phyloP scores from a whole-genome alignment of 2,888 invertebrate species.

The Acleris laterana region DNA sequence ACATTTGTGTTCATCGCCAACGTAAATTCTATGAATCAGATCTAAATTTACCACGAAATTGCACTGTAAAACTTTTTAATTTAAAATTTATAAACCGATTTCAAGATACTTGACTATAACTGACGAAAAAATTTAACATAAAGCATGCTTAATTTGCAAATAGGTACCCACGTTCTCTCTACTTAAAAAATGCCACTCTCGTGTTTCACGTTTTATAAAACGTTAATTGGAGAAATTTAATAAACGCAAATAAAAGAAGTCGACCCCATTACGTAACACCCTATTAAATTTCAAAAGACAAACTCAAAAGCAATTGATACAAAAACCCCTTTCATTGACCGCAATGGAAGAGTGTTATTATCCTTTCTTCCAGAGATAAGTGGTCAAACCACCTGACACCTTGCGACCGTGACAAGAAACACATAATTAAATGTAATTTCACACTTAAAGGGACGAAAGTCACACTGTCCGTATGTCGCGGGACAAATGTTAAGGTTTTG shows the following conservation, averaged over 20 bases:
- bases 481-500: conserved; percentile 43
- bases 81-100: no score
- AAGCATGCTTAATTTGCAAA: no score
- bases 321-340: conserved; percentile 60
- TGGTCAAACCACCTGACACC: conserved; percentile 82
- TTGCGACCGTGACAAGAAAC: conserved; percentile 69
- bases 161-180: no score
- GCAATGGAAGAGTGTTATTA: conserved; percentile 57
- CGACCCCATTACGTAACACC: conserved; percentile 32
- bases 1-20: no score
- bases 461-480: conserved; percentile 73
- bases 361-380: conserved; percentile 61
- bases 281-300: conserved; percentile 41
- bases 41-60: no score
- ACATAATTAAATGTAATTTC: conserved; percentile 74
- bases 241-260: background rate
- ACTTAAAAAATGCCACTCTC: background rate
- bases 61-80: no score
- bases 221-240: background rate
- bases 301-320: conserved; percentile 47
- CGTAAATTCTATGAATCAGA: no score
- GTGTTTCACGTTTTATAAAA: background rate
- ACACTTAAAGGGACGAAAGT: conserved; percentile 67
- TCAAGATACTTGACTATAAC: no score
- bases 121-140: no score